phyloP scores from a whole-genome alignment of 2,888 invertebrate species.

The Parelbella ahira region DNA sequence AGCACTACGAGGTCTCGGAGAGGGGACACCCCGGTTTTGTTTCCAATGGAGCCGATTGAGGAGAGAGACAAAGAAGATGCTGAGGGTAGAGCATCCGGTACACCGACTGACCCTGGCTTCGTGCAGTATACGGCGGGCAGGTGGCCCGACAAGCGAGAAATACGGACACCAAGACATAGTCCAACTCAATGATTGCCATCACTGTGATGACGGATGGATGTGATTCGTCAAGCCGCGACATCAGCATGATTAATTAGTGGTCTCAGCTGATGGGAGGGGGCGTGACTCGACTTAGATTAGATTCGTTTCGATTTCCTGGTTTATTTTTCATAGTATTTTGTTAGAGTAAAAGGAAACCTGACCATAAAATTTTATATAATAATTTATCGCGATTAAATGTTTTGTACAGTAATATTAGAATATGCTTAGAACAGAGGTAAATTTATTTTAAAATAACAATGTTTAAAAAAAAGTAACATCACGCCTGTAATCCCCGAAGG shows the following conservation, averaged over 20 bases:
- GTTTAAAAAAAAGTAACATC: no score
- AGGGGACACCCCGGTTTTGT: constrained; percentile 65
- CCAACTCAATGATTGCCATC: constrained; percentile 50
- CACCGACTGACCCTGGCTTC: constrained; percentile 86
- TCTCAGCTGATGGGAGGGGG: constrained; percentile 5
- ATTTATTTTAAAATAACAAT: no score
- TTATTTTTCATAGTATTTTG: no score
- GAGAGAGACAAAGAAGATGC: constrained; percentile 59
- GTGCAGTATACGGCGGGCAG: constrained; percentile 86
- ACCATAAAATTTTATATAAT: no score
- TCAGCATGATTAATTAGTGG: constrained; percentile 30
- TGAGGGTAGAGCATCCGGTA: constrained; percentile 79
- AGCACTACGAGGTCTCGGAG: constrained; percentile 52
- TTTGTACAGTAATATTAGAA: no score
- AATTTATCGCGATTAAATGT: no score
- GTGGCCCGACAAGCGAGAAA: constrained; percentile 80
- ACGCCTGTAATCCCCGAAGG: no score
- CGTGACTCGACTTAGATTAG: no score
- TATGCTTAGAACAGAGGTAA: no score
- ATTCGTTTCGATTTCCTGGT: no score
- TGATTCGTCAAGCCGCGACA: constrained; percentile 26
- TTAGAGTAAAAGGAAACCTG: no score
- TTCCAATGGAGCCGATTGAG: constrained; percentile 78
- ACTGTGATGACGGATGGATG: constrained; percentile 20
- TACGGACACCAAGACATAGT: constrained; percentile 81